phyloP scores from a whole-genome alignment of 2,888 invertebrate genomes.

The Halocaridina rubra region DNA sequence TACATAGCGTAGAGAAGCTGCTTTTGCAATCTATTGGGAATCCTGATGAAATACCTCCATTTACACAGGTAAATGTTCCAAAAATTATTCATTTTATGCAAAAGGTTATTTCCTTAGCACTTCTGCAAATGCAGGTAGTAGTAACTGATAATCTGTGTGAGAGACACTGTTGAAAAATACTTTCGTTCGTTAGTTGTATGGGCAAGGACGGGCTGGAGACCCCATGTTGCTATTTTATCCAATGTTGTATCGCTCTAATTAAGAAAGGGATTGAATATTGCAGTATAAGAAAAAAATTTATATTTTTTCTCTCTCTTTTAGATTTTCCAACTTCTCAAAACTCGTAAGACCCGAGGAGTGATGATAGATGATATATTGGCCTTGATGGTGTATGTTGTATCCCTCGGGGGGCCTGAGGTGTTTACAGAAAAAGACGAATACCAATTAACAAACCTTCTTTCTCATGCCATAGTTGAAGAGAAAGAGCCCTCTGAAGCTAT shows the following conservation, averaged over 20 bases:
- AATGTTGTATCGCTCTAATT: no score
- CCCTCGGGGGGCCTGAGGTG: constrained; percentile 74
- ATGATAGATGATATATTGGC: constrained; percentile 74
- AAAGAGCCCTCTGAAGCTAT: constrained; percentile 64
- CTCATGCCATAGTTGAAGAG: constrained; percentile 74
- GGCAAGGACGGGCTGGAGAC: no score
- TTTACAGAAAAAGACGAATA: constrained; percentile 70
- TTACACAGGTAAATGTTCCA: constrained; percentile 72
- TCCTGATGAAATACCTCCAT: constrained; percentile 73
- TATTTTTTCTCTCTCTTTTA: constrained; percentile 65
- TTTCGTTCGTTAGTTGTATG: no score
- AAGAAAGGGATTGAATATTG: neutral
- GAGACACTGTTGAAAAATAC: no score
- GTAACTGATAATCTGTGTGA: no score
- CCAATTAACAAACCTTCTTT: constrained; percentile 71
- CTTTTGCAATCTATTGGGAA: constrained; percentile 73
- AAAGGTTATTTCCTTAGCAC: no score
- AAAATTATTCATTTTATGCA: no score
- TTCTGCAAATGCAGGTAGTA: no score
- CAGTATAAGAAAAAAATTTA: neutral
- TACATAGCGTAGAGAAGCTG: constrained; percentile 76
- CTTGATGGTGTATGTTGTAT: constrained; percentile 75
- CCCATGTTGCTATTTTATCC: no score
- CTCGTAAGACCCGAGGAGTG: constrained; percentile 72
- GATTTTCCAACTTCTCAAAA: constrained; percentile 74